phyloP scores from a whole-genome alignment of 1,140 invertebrate species.

The Streblospio benedicti region DNA sequence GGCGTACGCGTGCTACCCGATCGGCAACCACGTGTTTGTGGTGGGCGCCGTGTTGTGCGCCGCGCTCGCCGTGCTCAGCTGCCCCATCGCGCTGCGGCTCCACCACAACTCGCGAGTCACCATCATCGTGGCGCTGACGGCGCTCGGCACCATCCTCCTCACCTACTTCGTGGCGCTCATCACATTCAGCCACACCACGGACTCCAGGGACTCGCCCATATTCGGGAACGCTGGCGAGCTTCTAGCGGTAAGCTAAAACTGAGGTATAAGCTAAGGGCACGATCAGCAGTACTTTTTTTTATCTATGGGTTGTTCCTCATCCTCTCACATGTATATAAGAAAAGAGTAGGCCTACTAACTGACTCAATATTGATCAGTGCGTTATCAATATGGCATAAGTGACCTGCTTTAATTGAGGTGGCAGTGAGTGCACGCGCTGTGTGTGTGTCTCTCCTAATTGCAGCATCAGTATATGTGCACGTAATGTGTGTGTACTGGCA shows the following conservation, averaged over 20 bases:
- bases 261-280: not conserved
- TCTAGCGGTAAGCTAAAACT: slow-evolving; percentile 8
- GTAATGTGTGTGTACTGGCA: too few species aligned
- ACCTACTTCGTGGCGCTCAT: slow-evolving; percentile 15
- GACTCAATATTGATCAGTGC: too few species aligned
- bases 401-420: not conserved
- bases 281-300: not conserved
- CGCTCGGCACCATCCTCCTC: slow-evolving; percentile 11
- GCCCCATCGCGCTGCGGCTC: slow-evolving; percentile 3
- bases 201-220: slow-evolving; percentile 1
- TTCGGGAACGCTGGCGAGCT: slow-evolving; percentile 11
- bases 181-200: not conserved
- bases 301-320: not conserved
- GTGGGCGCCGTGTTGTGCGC: slow-evolving; percentile 9
- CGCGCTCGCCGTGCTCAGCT: not conserved
- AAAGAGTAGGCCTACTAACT: too few species aligned
- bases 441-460: too few species aligned
- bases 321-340: not conserved
- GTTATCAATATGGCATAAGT: too few species aligned
- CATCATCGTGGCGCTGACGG: slow-evolving; percentile 7
- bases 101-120: not conserved
- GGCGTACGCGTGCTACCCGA: slow-evolving; percentile 10
- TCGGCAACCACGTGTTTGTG: slow-evolving; percentile 5
- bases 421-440: not conserved
- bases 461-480: too few species aligned